Conservation (phyloP, 2,888 invertebrate species). For the Latheticus oryzae region DNA sequence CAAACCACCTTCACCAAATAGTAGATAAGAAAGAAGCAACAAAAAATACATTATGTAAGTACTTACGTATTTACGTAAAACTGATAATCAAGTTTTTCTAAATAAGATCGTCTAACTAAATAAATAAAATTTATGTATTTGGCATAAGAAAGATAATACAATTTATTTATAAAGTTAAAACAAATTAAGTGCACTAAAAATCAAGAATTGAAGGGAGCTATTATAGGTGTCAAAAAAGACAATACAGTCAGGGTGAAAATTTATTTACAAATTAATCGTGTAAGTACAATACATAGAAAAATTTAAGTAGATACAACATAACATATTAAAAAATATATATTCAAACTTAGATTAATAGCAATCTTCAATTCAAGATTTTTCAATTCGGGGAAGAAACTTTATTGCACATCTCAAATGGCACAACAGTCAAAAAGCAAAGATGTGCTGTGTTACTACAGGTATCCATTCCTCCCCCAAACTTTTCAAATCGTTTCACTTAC, state of each 20-base stretch:
- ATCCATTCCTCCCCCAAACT: conserved; percentile 50
- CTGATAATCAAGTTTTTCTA: no score
- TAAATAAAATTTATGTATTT: no score
- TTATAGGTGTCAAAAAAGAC: conserved; percentile 25
- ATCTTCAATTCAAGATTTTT: conserved; percentile 60
- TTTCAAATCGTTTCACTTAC: conserved; percentile 54
- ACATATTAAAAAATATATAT: no score
- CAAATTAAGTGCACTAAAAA: conserved; percentile 17
- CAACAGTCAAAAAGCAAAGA: conserved; percentile 6
- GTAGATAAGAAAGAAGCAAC: no score
- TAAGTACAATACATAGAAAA: conserved; percentile 29
- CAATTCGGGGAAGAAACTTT: conserved; percentile 50
- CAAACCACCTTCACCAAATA: no score
- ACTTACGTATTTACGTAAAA: no score
- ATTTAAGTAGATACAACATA: conserved; percentile 30
- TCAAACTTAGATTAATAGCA: conserved; percentile 54
- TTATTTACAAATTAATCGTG: conserved; percentile 37
- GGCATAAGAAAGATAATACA: conserved; percentile 3
- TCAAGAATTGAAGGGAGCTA: conserved; percentile 40
- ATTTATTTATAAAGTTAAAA: neutral
- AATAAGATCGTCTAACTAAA: no score
- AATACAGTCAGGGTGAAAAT: conserved; percentile 22
- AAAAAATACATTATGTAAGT: no score
- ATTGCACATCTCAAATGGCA: conserved; percentile 26
- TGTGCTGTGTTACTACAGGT: neutral